phyloP scores from a whole-genome alignment of 2,888 invertebrate genomes.

The Nysson spinosus region DNA sequence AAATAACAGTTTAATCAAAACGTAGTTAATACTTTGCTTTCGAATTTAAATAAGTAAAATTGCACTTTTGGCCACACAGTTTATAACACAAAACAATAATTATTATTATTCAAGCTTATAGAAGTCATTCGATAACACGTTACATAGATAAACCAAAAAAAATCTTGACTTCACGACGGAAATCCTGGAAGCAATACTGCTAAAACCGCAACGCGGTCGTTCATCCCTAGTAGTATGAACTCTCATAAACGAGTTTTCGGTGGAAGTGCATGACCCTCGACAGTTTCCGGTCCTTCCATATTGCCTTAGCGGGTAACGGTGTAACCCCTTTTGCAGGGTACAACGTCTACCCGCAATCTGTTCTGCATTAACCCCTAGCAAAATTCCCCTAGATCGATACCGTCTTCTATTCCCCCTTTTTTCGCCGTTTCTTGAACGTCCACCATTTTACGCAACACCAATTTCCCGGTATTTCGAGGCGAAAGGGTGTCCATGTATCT shows the following conservation, averaged over 20 bases:
- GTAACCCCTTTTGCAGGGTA: slow-evolving; percentile 17
- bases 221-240: slow-evolving; percentile 24
- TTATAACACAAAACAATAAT: no score
- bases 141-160: neutral
- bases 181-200: neutral
- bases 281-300: slow-evolving; percentile 38
- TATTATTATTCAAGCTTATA: no score
- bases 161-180: slow-evolving; percentile 2
- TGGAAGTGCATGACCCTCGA: slow-evolving; percentile 35
- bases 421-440: neutral
- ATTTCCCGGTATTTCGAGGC: no score
- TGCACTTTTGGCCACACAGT: no score
- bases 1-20: no score
- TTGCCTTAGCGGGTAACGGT: slow-evolving; percentile 32
- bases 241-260: slow-evolving; percentile 43
- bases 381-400: slow-evolving; percentile 4
- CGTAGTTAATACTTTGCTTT: no score
- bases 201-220: slow-evolving; percentile 32
- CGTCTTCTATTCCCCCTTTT: neutral
- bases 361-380: slow-evolving; percentile 22
- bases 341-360: slow-evolving; percentile 33
- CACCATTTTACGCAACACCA: no score
- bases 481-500: no score
- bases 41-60: no score
- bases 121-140: neutral